A percentile compares a stretch with the other conserved stretches of the same genome.
These are phyloP conservation scores for Sinelater perroti DNA, from an alignment of 2,888 invertebrate species.

Conservation along the genomic window DNA sequence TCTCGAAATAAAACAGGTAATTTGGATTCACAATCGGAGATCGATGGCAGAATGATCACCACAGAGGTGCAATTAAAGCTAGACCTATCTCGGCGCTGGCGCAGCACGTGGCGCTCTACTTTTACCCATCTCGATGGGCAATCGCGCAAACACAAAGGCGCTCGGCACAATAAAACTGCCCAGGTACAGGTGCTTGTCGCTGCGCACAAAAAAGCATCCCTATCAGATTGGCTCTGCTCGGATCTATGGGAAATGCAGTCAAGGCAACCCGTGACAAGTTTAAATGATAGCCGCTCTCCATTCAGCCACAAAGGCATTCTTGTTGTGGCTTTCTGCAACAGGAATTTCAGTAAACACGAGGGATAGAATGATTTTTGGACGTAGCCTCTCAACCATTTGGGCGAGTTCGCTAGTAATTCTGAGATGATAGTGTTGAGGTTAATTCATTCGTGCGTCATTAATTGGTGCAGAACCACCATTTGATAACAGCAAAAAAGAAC, in stretches of 20 bases:
- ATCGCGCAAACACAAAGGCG: slow-evolving; percentile 9
- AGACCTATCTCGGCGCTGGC: background rate
- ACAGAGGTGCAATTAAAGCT: background rate
- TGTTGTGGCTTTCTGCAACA: slow-evolving; percentile 1
- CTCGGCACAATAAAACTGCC: slow-evolving; percentile 13
- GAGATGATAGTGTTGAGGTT: too few species aligned
- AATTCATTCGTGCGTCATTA: too few species aligned
- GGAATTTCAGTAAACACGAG: too few species aligned
- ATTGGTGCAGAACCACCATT: too few species aligned
- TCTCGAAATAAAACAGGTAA: slow-evolving; percentile 11
- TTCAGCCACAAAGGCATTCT: background rate
- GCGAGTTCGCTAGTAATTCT: too few species aligned
- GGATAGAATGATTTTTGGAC: too few species aligned
- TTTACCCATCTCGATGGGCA: background rate
- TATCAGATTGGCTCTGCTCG: slow-evolving; percentile 1
- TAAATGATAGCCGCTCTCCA: slow-evolving; percentile 1
- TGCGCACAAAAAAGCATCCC: slow-evolving; percentile 10
- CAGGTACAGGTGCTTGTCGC: slow-evolving; percentile 19
- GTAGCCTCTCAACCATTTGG: too few species aligned
- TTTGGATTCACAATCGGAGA: slow-evolving; percentile 16
- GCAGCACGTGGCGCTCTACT: background rate
- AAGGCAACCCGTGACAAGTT: slow-evolving; percentile 12
- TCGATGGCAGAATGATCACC: background rate
- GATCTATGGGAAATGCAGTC: slow-evolving; percentile 17
- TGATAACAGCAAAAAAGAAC: too few species aligned